Conservation (phyloP, 2,113 vertebrate genomes). For the Tragelaphus strepsiceros region DNA sequence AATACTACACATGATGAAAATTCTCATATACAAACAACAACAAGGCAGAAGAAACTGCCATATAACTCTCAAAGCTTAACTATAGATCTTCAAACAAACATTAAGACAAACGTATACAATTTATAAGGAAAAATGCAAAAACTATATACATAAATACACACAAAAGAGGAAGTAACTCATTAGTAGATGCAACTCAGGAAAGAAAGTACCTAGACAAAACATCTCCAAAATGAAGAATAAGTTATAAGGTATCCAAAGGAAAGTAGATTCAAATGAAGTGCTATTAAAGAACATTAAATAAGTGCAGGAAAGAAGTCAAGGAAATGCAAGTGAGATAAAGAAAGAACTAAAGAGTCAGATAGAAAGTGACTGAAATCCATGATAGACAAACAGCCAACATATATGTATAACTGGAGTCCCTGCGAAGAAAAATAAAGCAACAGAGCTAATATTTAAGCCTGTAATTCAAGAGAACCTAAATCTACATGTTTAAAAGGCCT, state of each 20-base stretch:
- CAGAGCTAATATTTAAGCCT: neutral
- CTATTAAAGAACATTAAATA: neutral
- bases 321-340: neutral
- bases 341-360: neutral
- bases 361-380: neutral
- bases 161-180: neutral
- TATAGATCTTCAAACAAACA: neutral
- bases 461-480: neutral
- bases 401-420: neutral
- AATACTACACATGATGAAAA: neutral
- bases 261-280: neutral
- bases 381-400: neutral
- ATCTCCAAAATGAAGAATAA: neutral
- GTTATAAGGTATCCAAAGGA: neutral
- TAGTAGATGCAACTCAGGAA: neutral
- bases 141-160: neutral
- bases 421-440: neutral
- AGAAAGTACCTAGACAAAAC: neutral
- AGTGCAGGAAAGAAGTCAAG: neutral
- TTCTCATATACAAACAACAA: neutral
- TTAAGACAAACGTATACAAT: neutral
- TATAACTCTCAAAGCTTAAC: neutral
- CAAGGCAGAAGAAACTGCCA: neutral
- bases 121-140: neutral
- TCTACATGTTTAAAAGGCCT: neutral